Evolutionary conservation across 2,113 vertebrate species (phyloP).

Genomic region (Phylloscopus trochilus): DNA sequence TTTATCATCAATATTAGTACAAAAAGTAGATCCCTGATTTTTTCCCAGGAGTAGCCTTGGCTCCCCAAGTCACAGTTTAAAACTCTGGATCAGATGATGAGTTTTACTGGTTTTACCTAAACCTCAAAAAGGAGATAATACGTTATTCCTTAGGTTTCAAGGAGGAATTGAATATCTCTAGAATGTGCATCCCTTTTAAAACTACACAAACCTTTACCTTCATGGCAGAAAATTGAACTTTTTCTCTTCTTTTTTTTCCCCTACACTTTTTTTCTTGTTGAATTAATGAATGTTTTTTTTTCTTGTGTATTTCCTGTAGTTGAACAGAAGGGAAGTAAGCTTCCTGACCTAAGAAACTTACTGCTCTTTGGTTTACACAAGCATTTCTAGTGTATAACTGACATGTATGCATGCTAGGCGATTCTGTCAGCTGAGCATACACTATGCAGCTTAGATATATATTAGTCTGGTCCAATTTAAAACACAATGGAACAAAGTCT

Average conservation of each 20-base stretch:
- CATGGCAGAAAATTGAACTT: not conserved
- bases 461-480: not conserved
- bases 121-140: not conserved
- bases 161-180: not conserved
- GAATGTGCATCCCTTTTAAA: not conserved
- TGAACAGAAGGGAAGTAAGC: not conserved
- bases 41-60: not conserved
- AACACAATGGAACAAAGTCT: not conserved
- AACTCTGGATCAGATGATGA: not conserved
- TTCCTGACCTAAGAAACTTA: not conserved
- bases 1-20: not conserved
- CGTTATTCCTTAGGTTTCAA: not conserved
- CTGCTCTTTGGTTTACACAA: not conserved
- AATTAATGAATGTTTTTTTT: not conserved
- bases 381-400: not conserved
- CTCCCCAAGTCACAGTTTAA: not conserved
- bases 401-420: not conserved
- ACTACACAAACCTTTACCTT: not conserved
- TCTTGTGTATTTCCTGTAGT: not conserved
- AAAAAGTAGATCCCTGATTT: not conserved
- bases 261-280: no score
- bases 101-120: not conserved
- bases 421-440: not conserved
- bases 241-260: not conserved
- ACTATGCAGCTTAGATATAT: not conserved